Evolutionary conservation across 2,888 invertebrate species (phyloP), one percentile per base, ranked within the genome.

Genomic region (Campoplex nolae): DNA sequence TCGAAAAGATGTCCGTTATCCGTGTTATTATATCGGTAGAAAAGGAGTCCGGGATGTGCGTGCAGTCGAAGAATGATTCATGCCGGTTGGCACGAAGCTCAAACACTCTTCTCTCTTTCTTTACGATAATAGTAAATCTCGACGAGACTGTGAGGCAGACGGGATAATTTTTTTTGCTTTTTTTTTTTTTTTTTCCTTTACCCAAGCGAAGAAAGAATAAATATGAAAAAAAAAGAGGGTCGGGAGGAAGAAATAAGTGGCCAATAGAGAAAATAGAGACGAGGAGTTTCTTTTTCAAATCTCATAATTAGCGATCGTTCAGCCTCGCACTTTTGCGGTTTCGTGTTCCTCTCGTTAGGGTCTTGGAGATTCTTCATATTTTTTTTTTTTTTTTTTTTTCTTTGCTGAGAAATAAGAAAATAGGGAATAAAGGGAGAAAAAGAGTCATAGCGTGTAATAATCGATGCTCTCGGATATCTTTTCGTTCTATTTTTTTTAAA

Each of bases 291-390:
- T 84, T 73, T 79, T 80, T 79, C 62, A 45, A 78, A 74, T 84
- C 87, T 87, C 80, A 68, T 51, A 87, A 86, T 87, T 85, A 85
- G 78, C 79, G 84, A 88, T 88, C 88, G 88, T 86, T 88, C 85
- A 81, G 51, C 35, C 23, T 68, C 81, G 42, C 23, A 23, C 54
- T 83, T 68, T 88, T 83, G 89, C 84, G 86, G 83, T 88, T 82
- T 86, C 58, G 68, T 75, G 45, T 28, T 83, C 48, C 71, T 76
- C 80, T 76, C 54, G 80, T 83, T 73, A 74, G 32, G 32, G 58
- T 28, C 35, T 51, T 73, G 32, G 32, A 73, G 35, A 35, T 73
- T 54, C 13, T 51, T n/a, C 4, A n/a, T n/a, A 23, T 23, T 23
- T 23, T 23, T 23, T 23, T 23, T 23, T 23, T 0, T 73, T 23